Base-by-base conservation (phyloP, 2,113 vertebrate genomes). In the Xiphias gladius region DNA sequence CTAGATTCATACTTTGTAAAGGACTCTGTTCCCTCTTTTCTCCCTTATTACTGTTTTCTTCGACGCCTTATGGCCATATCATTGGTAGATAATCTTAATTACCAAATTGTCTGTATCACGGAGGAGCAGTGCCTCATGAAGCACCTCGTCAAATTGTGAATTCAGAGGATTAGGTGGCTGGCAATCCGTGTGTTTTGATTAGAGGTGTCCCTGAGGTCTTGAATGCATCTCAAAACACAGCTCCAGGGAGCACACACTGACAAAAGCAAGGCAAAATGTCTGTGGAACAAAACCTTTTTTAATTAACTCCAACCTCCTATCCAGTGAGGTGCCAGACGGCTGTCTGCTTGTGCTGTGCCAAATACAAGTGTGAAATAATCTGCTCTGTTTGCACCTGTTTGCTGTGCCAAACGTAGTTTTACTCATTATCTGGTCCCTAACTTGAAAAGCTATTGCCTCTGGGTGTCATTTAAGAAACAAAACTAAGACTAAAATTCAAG, bases 221-320 rank as follows among this genome's bases (percentile, higher is more conserved):
- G 63, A 70, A 79, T 28, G 52, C 69, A 88, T 78, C 84, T 84
- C 64, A 54, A 73, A 88, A 86, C 82, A 80, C 55, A 69, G 39
- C 86, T 71, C 64, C 3, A 0, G 86, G 80, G 79, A 85, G 16
- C 63, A 59, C 75, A 65, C 63, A 57, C 50, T 16, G 74, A 75
- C 72, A 74, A 20, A 54, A 73, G 63, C 48, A 58, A 82, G 48
- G 65, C n/a, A 22, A 70, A 78, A 73, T 52, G 54, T 79, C 73
- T 69, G 76, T 63, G 62, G 54, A 86, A 85, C 70, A 76, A 87
- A 88, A 89, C 41, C 35, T 62, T 83, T 87, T 86, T 89, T 85
- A 89, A 87, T 93, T 88, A 89, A 86, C 88, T 86, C 48, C 32
- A 79, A 72, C 78, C 64, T 86, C 41, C 48, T 82, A 66, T 82